These are phyloP conservation scores for Hemaris fuciformis DNA, from an alignment of 2,888 invertebrate genomes.

Conservation along the genomic window DNA sequence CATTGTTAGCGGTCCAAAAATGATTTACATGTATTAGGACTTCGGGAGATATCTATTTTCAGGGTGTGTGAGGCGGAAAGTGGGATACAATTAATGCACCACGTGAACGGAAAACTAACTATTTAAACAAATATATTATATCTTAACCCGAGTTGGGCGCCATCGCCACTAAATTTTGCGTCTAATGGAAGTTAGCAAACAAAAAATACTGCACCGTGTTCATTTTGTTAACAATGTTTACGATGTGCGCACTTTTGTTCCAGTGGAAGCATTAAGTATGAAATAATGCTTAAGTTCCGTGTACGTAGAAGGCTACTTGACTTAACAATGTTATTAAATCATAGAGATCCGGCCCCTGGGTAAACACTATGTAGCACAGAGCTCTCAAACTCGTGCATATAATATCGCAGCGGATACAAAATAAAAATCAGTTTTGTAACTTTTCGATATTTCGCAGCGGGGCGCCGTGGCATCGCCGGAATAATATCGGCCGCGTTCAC, in stretches of 20 bases:
- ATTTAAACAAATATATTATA: neutral
- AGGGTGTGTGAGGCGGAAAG: neutral
- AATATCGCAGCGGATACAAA: conserved; percentile 11
- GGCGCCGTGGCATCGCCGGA: neutral
- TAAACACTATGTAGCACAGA: conserved; percentile 26
- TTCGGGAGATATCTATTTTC: neutral
- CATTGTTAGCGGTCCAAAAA: neutral
- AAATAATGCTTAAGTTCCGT: conserved; percentile 40
- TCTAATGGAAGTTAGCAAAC: neutral
- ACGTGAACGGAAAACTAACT: neutral
- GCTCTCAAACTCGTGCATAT: neutral
- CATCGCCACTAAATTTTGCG: neutral
- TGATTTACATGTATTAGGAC: neutral
- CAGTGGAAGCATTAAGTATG: conserved; percentile 33
- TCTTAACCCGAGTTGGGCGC: neutral
- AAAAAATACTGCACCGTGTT: neutral
- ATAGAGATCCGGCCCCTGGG: conserved; percentile 31
- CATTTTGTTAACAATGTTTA: conserved; percentile 21
- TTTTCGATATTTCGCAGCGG: conserved; percentile 16
- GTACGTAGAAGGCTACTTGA: conserved; percentile 35
- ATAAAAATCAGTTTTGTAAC: conserved; percentile 21
- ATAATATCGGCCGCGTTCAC: conserved; percentile 10
- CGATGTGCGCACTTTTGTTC: conserved; percentile 28
- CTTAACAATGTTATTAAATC: conserved; percentile 46
- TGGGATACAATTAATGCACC: neutral